These are phyloP conservation scores for Kryptolebias ocellatus DNA, from an alignment of 2,797 vertebrate genomes.

Conservation along the genomic window DNA sequence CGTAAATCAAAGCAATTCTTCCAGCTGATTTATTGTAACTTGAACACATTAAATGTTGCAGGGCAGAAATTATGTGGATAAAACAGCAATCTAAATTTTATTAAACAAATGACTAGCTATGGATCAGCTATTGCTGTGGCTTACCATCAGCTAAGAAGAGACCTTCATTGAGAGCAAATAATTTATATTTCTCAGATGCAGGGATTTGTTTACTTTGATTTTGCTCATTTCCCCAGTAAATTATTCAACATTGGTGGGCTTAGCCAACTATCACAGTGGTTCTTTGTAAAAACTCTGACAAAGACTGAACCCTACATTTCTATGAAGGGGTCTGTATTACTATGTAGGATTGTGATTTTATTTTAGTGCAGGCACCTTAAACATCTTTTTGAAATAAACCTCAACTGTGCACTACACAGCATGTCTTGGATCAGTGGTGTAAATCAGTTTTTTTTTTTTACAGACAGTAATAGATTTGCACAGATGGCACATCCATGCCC, in stretches of 20 bases:
- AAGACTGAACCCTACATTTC: neutral
- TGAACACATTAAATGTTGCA: too few relatives aligned
- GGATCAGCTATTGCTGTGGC: too few relatives aligned
- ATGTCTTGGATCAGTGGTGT: neutral
- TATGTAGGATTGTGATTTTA: neutral
- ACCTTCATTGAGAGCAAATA: neutral
- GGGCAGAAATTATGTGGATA: too few relatives aligned
- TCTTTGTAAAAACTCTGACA: neutral
- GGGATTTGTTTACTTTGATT: neutral
- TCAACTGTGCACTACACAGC: too few relatives aligned
- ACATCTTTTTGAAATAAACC: neutral
- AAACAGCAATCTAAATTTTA: too few relatives aligned
- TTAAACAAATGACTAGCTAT: too few relatives aligned
- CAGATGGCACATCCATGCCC: neutral
- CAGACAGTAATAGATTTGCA: neutral
- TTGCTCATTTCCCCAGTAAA: neutral
- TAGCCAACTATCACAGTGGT: neutral
- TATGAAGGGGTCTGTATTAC: neutral
- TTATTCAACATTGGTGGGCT: neutral
- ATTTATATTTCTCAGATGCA: neutral
- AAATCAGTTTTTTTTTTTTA: neutral
- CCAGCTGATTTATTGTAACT: too few relatives aligned
- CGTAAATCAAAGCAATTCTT: too few relatives aligned
- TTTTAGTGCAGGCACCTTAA: neutral
- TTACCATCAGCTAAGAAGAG: neutral